Percentiles rank a stretch among this genome's conserved stretches.
Evolutionary conservation across 1,140 invertebrate species (phyloP).

Genomic region (Lordiphosa clarofinis): DNA sequence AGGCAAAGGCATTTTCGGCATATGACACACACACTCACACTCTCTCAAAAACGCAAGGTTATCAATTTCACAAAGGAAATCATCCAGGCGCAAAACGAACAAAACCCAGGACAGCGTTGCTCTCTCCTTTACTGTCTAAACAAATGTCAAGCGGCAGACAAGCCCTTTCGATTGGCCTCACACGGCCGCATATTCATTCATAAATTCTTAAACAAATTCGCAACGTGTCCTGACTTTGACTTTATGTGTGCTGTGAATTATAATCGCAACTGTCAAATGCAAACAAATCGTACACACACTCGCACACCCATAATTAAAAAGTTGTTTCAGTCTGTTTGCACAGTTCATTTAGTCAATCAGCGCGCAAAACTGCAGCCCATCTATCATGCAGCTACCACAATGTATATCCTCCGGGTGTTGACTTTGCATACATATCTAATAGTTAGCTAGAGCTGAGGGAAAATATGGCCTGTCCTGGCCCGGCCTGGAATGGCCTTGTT

Average conservation of each 20-base stretch:
- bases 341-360: conserved; percentile 56
- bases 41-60: conserved; percentile 24
- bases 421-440: conserved; percentile 15
- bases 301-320: conserved; percentile 36
- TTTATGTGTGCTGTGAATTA: too few species aligned
- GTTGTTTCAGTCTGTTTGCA: conserved; percentile 23
- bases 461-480: conserved; percentile 3
- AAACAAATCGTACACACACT: background rate
- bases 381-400: background rate
- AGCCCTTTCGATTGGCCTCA: conserved; percentile 28
- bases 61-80: conserved; percentile 70
- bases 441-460: conserved; percentile 1
- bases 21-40: conserved; percentile 14
- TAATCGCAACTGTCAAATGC: conserved; percentile 6
- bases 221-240: conserved; percentile 52
- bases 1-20: conserved; percentile 51
- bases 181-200: background rate
- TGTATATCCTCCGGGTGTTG: background rate
- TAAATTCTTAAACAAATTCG: conserved; percentile 53
- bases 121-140: conserved; percentile 31
- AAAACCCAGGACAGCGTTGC: conserved; percentile 33
- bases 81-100: conserved; percentile 62
- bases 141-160: conserved; percentile 55
- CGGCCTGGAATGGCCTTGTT: conserved; percentile 1
- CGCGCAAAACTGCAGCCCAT: conserved; percentile 41